phyloP scores from a whole-genome alignment of 2,888 invertebrate genomes.

The Harmothoe impar region DNA sequence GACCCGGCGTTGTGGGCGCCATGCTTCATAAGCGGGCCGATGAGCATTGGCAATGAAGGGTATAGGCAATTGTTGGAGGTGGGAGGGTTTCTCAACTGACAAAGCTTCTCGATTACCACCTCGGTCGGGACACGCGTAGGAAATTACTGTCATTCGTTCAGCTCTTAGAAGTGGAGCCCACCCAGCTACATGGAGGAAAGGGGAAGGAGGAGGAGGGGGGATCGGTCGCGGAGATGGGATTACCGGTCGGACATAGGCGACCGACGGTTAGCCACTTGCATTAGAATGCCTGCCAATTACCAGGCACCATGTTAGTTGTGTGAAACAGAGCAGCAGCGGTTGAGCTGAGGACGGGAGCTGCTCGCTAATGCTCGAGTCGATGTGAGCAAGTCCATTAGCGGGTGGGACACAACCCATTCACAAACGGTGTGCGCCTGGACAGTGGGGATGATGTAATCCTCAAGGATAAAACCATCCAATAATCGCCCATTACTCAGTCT shows the following conservation, averaged over 20 bases:
- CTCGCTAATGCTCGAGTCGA: constrained; percentile 26
- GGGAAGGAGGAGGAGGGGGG: not conserved
- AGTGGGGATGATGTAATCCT: not conserved
- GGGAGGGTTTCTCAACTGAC: constrained; percentile 1
- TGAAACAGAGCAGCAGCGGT: not conserved
- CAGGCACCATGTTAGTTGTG: constrained; percentile 1
- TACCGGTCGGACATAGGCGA: constrained; percentile 1
- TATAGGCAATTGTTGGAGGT: not conserved
- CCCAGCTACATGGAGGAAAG: not conserved
- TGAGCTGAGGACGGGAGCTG: not conserved
- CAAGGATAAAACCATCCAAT: constrained; percentile 6
- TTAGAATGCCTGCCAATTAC: constrained; percentile 52
- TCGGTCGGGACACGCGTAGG: not conserved
- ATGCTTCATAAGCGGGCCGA: not conserved
- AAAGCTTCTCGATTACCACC: constrained; percentile 23
- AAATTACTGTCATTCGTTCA: constrained; percentile 44
- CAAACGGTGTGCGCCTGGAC: not conserved
- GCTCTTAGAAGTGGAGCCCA: constrained; percentile 20
- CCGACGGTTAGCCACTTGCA: constrained; percentile 38
- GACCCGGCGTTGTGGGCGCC: not conserved
- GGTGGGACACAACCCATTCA: not conserved
- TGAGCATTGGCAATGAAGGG: not conserved
- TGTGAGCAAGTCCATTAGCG: constrained; percentile 24
- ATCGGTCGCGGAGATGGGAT: not conserved
- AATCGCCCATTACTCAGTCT: not conserved